Evolutionary conservation across 1,140 invertebrate genomes (phyloP).

Genomic region (Temnothorax curvispinosus): DNA sequence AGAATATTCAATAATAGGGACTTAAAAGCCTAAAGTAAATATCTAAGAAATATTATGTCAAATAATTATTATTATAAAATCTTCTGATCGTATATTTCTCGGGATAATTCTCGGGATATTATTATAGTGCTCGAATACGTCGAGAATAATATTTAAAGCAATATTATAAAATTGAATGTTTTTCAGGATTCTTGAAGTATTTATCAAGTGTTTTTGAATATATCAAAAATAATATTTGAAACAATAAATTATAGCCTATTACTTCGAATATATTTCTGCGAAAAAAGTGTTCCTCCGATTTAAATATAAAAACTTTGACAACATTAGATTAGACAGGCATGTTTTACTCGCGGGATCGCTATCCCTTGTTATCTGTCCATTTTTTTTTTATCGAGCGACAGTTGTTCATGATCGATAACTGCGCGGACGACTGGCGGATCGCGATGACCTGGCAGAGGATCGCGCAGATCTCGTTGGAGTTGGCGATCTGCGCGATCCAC

Average conservation of each 20-base stretch:
- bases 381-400: slow-evolving; percentile 85
- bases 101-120: neutral
- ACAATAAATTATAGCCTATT: neutral
- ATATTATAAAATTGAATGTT: too few relatives aligned
- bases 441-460: slow-evolving; percentile 99
- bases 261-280: neutral
- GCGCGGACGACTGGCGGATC: slow-evolving; percentile 99
- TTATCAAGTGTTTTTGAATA: neutral
- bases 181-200: too few relatives aligned
- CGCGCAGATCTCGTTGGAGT: slow-evolving; percentile 96
- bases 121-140: neutral
- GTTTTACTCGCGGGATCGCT: neutral
- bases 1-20: neutral
- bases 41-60: neutral
- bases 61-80: neutral
- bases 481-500: slow-evolving; percentile 98
- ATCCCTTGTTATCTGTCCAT: neutral
- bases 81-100: neutral
- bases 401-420: slow-evolving; percentile 99
- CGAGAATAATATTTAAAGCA: neutral
- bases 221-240: neutral
- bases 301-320: neutral
- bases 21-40: neutral
- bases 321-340: neutral
- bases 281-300: neutral